Percentiles rank a stretch among this genome's conserved stretches.
Evolutionary conservation across 2,797 vertebrate species (phyloP).

Genomic region (Phaenicophaeus curvirostris): DNA sequence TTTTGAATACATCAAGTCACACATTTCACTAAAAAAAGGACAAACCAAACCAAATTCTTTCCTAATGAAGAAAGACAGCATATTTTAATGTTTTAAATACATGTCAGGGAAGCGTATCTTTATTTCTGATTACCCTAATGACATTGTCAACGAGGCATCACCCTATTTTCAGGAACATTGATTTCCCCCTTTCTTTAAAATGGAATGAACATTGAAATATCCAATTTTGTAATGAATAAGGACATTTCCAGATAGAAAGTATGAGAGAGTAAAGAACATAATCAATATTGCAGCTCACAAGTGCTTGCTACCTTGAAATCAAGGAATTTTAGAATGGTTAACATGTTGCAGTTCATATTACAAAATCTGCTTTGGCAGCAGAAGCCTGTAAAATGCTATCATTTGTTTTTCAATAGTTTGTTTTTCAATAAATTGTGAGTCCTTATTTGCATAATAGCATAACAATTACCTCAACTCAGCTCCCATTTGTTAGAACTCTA

Average conservation of each 20-base stretch:
- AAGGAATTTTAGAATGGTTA: background rate
- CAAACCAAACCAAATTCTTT: background rate
- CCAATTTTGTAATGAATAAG: background rate
- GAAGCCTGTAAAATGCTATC: background rate
- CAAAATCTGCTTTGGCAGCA: background rate
- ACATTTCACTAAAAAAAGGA: background rate
- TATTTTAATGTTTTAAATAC: background rate
- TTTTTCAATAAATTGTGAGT: background rate
- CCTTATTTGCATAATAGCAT: slow-evolving; percentile 1
- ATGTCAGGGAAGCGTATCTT: background rate
- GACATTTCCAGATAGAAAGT: background rate
- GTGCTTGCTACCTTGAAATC: background rate
- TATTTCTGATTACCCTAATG: background rate
- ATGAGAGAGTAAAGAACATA: background rate
- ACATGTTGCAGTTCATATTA: background rate
- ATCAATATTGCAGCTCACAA: background rate
- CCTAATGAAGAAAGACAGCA: background rate
- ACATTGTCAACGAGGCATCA: background rate
- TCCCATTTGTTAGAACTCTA: slow-evolving; percentile 18
- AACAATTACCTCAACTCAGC: slow-evolving; percentile 15
- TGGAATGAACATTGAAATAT: background rate
- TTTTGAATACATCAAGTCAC: background rate
- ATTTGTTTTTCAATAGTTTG: background rate
- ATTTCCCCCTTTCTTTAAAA: background rate
- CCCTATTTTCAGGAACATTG: background rate